These are phyloP conservation scores for Melanaphis sacchari DNA, from an alignment of 1,140 invertebrate species.

Conservation along the genomic window DNA sequence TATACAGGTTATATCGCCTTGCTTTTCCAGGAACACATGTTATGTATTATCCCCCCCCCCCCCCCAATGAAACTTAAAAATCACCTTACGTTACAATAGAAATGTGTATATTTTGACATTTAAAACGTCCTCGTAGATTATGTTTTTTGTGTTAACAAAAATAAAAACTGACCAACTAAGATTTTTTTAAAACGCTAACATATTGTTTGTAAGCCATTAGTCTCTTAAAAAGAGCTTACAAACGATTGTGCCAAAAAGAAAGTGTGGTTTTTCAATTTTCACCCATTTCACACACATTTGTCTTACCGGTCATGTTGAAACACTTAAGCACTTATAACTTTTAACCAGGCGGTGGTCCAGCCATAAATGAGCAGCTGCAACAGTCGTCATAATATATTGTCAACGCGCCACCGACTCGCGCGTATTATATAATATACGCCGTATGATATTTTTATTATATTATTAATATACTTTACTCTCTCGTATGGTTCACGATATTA, in stretches of 20 bases:
- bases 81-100: background rate
- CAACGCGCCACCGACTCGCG: background rate
- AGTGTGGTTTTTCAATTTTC: background rate
- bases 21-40: background rate
- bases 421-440: background rate
- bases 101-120: background rate
- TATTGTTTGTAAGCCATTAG: background rate
- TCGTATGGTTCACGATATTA: background rate
- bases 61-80: background rate
- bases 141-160: too few relatives aligned
- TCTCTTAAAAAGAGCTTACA: background rate
- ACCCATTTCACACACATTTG: background rate
- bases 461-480: background rate
- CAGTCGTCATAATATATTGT: background rate
- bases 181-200: background rate
- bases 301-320: background rate
- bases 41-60: background rate
- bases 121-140: background rate
- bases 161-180: background rate
- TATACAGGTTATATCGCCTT: background rate
- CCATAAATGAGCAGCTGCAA: background rate
- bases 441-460: slow-evolving; percentile 2
- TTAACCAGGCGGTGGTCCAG: background rate
- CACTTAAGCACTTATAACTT: background rate
- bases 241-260: background rate